These are phyloP conservation scores for Aleiodes sp. DNA, from an alignment of 1,140 invertebrate genomes.

Conservation along the genomic window DNA sequence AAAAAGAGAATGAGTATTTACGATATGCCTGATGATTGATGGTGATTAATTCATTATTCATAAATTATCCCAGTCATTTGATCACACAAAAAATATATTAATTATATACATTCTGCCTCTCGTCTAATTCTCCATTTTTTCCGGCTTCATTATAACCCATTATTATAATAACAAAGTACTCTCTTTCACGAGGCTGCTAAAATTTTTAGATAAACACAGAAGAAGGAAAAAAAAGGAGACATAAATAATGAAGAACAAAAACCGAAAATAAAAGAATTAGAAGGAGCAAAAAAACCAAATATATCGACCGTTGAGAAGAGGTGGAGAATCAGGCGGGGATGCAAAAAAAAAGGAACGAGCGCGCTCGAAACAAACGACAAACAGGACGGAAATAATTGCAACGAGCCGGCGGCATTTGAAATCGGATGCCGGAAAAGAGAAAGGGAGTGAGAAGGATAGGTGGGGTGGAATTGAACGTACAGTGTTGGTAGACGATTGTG, in stretches of 20 bases:
- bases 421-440: conserved; percentile 23
- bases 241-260: too few relatives aligned
- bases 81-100: too few relatives aligned
- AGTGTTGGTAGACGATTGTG: conserved; percentile 15
- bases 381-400: conserved; percentile 46
- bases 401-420: conserved; percentile 42
- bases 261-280: too few relatives aligned
- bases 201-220: too few relatives aligned
- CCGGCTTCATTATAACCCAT: too few relatives aligned
- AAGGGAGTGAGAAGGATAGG: neutral
- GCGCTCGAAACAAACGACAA: conserved; percentile 41
- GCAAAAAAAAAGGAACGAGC: conserved; percentile 8
- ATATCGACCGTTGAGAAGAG: neutral
- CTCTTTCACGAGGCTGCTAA: too few relatives aligned
- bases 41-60: neutral
- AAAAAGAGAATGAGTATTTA: neutral
- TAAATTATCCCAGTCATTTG: too few relatives aligned
- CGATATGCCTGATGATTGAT: neutral
- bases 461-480: conserved; percentile 28
- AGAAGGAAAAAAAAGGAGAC: too few relatives aligned
- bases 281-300: too few relatives aligned
- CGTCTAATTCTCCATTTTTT: too few relatives aligned
- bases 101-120: too few relatives aligned
- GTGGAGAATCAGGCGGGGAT: neutral
- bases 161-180: too few relatives aligned